phyloP scores from a whole-genome alignment of 2,113 vertebrate species.

The Thalassoma bifasciatum region DNA sequence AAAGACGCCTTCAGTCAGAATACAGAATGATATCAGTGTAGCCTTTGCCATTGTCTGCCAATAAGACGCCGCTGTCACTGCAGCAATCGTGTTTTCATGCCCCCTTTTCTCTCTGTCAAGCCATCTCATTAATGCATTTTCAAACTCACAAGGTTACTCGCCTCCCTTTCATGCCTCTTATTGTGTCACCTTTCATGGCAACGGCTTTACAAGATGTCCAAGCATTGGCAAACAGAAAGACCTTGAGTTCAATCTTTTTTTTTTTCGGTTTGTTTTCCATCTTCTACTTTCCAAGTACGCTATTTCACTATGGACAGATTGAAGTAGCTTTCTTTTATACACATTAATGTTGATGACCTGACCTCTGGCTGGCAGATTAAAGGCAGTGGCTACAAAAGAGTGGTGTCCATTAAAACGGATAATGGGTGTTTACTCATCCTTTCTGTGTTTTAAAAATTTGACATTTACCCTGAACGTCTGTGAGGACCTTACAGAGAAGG shows the following conservation, averaged over 20 bases:
- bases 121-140: slow-evolving; percentile 29
- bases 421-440: too few species aligned
- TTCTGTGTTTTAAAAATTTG: too few species aligned
- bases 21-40: slow-evolving; percentile 43
- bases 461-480: too few species aligned
- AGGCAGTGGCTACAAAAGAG: too few species aligned
- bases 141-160: background rate
- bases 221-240: background rate
- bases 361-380: too few species aligned
- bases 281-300: background rate
- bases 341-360: too few species aligned
- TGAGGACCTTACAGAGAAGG: too few species aligned
- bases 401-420: too few species aligned
- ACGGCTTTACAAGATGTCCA: background rate
- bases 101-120: slow-evolving; percentile 11
- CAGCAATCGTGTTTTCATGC: slow-evolving; percentile 12
- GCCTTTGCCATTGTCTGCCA: slow-evolving; percentile 33
- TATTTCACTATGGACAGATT: too few species aligned
- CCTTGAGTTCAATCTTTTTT: background rate
- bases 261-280: background rate
- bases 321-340: too few species aligned
- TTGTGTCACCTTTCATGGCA: background rate
- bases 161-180: background rate
- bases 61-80: slow-evolving; percentile 29
- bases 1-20: slow-evolving; percentile 49